Evolutionary conservation across 1,140 invertebrate species (phyloP).

Genomic region (Drosophila bocqueti): DNA sequence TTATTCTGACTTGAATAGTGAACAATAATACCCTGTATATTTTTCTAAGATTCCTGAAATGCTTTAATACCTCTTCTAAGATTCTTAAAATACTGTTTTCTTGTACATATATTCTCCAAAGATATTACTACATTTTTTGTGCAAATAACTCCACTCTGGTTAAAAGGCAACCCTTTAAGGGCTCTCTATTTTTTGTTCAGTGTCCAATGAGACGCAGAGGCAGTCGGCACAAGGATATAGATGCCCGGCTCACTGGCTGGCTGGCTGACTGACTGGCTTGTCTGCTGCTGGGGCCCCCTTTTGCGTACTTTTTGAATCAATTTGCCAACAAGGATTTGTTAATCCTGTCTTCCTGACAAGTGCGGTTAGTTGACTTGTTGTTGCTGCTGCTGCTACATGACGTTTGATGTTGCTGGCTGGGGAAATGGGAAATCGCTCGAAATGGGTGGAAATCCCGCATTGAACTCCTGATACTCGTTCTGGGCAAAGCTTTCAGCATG

Average conservation of each 20-base stretch:
- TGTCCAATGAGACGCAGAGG: slow-evolving; percentile 22
- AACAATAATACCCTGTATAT: too few relatives aligned
- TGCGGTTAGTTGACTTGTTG: slow-evolving; percentile 84
- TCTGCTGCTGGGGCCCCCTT: slow-evolving; percentile 35
- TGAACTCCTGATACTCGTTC: background rate
- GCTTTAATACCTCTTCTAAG: too few relatives aligned
- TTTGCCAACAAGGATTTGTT: slow-evolving; percentile 84
- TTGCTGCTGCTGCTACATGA: slow-evolving; percentile 59
- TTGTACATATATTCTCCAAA: background rate
- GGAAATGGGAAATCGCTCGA: slow-evolving; percentile 8
- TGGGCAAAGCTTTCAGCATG: slow-evolving; percentile 76
- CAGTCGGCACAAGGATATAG: slow-evolving; percentile 24
- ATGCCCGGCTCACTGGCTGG: slow-evolving; percentile 11
- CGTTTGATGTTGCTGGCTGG: slow-evolving; percentile 67
- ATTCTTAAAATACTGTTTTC: too few relatives aligned
- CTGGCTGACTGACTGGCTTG: slow-evolving; percentile 30
- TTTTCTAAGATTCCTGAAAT: too few relatives aligned
- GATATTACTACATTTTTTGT: background rate
- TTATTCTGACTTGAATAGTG: too few relatives aligned
- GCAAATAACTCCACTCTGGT: background rate
- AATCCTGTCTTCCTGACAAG: slow-evolving; percentile 85
- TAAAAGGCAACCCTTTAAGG: background rate
- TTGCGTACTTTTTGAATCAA: slow-evolving; percentile 84
- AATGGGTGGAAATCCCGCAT: slow-evolving; percentile 32
- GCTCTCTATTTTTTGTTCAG: background rate